Evolutionary conservation across 2,797 vertebrate genomes (phyloP).

Genomic region (Scolopax rusticola): DNA sequence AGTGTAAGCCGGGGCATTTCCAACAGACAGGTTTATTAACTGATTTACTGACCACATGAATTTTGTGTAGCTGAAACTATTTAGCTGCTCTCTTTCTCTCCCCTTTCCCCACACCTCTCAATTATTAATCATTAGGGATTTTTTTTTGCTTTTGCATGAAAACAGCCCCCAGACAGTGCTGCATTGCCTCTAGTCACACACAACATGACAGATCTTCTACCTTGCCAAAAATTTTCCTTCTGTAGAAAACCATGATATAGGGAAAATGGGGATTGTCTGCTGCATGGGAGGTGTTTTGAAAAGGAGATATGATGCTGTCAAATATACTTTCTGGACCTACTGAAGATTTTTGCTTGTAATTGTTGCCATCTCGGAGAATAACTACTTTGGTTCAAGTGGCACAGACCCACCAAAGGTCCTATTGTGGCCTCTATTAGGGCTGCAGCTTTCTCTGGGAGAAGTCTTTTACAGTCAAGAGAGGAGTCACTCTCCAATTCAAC

Average conservation of each 20-base stretch:
- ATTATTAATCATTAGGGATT: conserved; percentile 32
- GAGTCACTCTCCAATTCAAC: not conserved
- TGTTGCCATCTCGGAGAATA: not conserved
- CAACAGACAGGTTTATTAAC: conserved; percentile 69
- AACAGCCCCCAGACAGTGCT: not conserved
- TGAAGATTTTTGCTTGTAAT: not conserved
- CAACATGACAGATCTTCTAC: not conserved
- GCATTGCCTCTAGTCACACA: not conserved
- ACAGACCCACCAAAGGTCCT: not conserved
- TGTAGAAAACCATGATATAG: not conserved
- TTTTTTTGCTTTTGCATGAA: not conserved
- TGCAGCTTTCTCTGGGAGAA: not conserved
- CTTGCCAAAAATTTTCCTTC: not conserved
- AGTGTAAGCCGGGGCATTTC: conserved; percentile 15
- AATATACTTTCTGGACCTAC: not conserved
- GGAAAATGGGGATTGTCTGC: not conserved
- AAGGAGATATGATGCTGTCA: not conserved
- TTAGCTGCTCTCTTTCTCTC: conserved; percentile 27
- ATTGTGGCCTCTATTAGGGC: not conserved
- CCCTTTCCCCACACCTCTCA: not conserved
- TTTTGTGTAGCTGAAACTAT: conserved; percentile 47
- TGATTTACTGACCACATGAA: conserved; percentile 68
- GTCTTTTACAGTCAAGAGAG: not conserved
- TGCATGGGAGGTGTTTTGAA: not conserved
- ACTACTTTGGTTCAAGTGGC: not conserved